Conservation (phyloP, 1,140 invertebrate genomes). For the Heterodera schachtii region DNA sequence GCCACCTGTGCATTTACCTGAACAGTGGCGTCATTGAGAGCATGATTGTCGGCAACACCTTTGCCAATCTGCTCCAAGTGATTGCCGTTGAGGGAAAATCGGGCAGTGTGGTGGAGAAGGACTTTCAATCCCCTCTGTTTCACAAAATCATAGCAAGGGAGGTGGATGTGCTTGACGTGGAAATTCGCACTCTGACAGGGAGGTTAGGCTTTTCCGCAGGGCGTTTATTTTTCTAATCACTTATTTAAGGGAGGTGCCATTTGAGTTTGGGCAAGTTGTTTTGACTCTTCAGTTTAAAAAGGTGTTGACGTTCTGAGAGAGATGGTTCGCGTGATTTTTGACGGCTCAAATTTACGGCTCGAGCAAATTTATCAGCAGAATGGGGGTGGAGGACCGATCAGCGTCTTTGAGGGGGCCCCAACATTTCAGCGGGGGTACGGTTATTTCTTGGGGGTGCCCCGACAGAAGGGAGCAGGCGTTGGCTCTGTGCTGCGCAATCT, state of each 20-base stretch:
- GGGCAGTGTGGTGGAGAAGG: slow-evolving; percentile 20
- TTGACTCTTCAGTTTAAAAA: slow-evolving; percentile 1
- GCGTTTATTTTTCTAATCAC: no score
- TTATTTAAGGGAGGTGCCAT: background rate
- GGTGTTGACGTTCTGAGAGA: background rate
- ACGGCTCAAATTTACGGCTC: slow-evolving; percentile 2
- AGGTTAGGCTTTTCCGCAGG: slow-evolving; percentile 2
- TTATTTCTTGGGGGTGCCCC: background rate
- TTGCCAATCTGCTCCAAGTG: background rate
- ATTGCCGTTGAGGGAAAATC: background rate
- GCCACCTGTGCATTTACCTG: no score
- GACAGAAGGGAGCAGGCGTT: background rate
- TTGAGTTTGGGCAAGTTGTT: background rate
- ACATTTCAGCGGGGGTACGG: slow-evolving; percentile 22
- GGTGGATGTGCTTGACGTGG: slow-evolving; percentile 21
- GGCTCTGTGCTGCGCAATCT: slow-evolving; percentile 9
- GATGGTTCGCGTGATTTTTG: slow-evolving; percentile 36
- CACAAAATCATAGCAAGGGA: slow-evolving; percentile 16
- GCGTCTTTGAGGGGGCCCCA: background rate
- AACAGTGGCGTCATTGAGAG: background rate
- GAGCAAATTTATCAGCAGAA: slow-evolving; percentile 18
- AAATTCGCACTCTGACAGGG: slow-evolving; percentile 21
- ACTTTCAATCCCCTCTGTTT: slow-evolving; percentile 22
- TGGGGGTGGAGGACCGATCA: background rate
- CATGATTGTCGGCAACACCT: slow-evolving; percentile 29